Conservation (phyloP, 2,113 vertebrate species). For the Columba livia region DNA sequence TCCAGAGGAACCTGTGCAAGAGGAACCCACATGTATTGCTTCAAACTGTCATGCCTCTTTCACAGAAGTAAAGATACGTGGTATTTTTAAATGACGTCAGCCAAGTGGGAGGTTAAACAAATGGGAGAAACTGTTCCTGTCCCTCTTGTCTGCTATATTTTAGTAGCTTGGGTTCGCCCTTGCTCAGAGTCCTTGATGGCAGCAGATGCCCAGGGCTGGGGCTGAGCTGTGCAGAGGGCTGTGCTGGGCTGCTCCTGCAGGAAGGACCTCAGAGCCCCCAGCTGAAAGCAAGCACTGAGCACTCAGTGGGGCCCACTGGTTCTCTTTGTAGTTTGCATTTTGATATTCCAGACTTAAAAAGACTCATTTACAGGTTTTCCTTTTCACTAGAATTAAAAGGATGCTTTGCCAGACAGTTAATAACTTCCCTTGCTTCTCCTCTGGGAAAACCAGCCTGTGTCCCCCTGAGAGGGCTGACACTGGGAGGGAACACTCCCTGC, state of each 20-base stretch:
- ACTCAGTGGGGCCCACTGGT: neutral
- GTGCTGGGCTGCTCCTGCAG: neutral
- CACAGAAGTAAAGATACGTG: accelerated
- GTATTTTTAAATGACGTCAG: neutral
- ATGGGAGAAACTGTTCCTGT: neutral
- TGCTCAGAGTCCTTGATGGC: accelerated
- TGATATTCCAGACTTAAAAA: neutral
- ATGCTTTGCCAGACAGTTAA: neutral
- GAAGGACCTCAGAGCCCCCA: neutral
- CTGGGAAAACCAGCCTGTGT: neutral
- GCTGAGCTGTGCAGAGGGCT: neutral
- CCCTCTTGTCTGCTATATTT: neutral
- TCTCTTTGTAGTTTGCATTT: neutral
- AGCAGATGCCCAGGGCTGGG: neutral
- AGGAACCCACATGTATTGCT: neutral
- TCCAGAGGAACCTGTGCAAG: neutral
- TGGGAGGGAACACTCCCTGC: neutral
- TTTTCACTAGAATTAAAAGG: neutral
- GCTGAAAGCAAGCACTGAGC: neutral
- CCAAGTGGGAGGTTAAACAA: neutral
- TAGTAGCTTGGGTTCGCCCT: neutral
- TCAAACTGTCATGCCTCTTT: neutral
- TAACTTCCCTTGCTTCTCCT: neutral
- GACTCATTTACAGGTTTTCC: neutral
- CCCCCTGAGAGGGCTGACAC: neutral